Conservation (phyloP, 2,113 vertebrate species). For the Lamprotornis superbus region DNA sequence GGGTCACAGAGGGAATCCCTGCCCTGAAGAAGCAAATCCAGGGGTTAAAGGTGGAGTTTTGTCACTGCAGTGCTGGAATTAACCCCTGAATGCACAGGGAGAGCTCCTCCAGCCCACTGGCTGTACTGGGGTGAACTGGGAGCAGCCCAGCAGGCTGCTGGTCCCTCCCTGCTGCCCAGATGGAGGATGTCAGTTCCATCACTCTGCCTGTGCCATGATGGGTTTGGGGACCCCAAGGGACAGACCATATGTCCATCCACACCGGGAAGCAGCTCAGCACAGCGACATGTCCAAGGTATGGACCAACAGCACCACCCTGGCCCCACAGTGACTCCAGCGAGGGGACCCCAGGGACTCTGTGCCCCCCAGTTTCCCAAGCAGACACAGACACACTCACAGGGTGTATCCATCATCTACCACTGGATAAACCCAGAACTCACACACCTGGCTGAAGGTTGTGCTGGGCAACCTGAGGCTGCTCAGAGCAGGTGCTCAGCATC, state of each 20-base stretch:
- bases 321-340: rapidly evolving
- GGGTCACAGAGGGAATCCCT: neutral
- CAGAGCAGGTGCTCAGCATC: neutral
- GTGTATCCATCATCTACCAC: rapidly evolving
- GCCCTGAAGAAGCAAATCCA: neutral
- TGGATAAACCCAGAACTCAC: neutral
- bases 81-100: neutral
- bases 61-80: neutral
- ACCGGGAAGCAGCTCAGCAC: rapidly evolving
- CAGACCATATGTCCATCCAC: rapidly evolving
- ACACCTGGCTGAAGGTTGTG: rapidly evolving
- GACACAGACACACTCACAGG: no score
- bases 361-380: neutral
- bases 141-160: neutral
- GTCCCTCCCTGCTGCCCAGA: neutral
- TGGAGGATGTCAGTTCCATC: neutral
- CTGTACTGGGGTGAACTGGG: neutral
- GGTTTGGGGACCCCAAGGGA: neutral
- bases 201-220: rapidly evolving
- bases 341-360: neutral
- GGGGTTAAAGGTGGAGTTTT: neutral
- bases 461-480: neutral
- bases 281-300: rapidly evolving
- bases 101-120: neutral
- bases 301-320: rapidly evolving